Evolutionary conservation across 2,888 invertebrate species (phyloP), one percentile per base, ranked within the genome.

Genomic region (Cremastobaeus sp.): DNA sequence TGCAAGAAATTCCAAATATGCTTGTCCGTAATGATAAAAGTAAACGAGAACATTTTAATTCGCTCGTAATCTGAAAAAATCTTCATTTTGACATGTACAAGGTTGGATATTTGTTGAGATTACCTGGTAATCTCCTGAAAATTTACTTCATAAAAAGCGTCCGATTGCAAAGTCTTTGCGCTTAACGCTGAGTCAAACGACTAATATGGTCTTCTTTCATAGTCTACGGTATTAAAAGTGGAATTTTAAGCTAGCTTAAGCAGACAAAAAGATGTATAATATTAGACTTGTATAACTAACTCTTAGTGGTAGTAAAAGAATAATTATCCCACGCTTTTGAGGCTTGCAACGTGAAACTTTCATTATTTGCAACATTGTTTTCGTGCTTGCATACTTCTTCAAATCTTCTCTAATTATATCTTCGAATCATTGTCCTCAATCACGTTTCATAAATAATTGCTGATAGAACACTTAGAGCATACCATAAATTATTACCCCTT

Each of bases 101-200:
- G 52, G 59, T 43, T 52, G 52, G 60, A 60, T 54, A 65, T 66
- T 65, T 66, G 65, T 65, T 50, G 59, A 64, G 50, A 55, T 59
- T 62, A 59, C 52, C 32, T 54, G 54, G 65, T 65, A 65, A 72
- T 72, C 65, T 65, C 54, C 48, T 47, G 48, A 57, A 73, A 73
- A 73, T 60, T 59, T 65, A 47, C 59, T 73, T 73, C 66, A 60
- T 66, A 66, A 73, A 73, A 73, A 66, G 72, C 60, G 52, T 45
- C 59, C 48, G 37, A 57, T 65, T 71, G 62, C 52, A 45, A 50
- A 48, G 71, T 34, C 64, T 45, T 30, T 30, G 35, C 64, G 47
- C 39, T 71, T 45, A 57, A 72, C 66, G 66, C 41, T 35, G 28
- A 72, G 66, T 48, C 43, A 54, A 62, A 62, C 66, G 50, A 62